Evolutionary conservation across 2,888 invertebrate species (phyloP).

Genomic region (Rambutsinella grinnellia): DNA sequence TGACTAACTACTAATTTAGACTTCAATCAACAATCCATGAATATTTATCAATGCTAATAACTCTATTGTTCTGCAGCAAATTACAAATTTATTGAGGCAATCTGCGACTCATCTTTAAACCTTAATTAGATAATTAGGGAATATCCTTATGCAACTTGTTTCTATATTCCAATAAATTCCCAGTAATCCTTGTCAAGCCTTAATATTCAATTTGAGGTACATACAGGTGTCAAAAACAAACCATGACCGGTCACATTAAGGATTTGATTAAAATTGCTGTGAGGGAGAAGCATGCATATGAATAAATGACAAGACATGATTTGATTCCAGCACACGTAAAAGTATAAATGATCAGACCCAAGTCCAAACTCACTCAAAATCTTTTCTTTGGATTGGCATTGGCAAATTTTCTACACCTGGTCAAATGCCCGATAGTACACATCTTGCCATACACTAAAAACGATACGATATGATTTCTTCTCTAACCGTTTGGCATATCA

Average conservation of each 20-base stretch:
- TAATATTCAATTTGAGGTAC: not conserved
- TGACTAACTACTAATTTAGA: not conserved
- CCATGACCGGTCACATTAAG: not conserved
- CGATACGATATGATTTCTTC: too few relatives aligned
- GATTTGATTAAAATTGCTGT: not conserved
- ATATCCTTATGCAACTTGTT: too few relatives aligned
- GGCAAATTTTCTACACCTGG: too few relatives aligned
- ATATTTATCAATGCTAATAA: not conserved
- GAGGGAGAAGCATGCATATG: not conserved
- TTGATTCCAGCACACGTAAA: not conserved
- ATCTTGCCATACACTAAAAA: too few relatives aligned
- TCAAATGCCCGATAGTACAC: too few relatives aligned
- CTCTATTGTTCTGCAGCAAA: too few relatives aligned
- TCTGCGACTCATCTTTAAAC: too few relatives aligned
- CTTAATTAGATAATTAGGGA: too few relatives aligned
- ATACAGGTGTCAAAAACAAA: not conserved
- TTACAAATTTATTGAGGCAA: not conserved
- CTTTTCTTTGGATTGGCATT: too few relatives aligned
- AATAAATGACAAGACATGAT: not conserved
- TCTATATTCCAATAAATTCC: too few relatives aligned
- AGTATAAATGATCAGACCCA: not conserved
- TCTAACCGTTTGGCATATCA: too few relatives aligned
- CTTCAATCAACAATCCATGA: not conserved
- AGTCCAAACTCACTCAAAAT: not conserved
- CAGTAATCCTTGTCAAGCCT: not conserved